Base-by-base conservation (phyloP, 1,140 invertebrate genomes). In the Drosophila melanica region DNA sequence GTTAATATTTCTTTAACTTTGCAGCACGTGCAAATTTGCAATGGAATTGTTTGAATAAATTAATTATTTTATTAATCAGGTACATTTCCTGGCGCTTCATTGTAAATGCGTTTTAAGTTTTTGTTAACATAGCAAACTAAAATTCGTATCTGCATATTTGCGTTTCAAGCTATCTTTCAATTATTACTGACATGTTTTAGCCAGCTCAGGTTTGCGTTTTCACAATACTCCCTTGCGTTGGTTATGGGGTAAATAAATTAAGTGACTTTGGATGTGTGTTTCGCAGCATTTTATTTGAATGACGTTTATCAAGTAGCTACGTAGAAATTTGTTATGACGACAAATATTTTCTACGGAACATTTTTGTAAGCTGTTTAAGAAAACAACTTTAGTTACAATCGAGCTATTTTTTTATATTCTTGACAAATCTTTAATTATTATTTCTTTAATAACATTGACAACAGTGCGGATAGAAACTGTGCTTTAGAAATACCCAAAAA, bases 121-220 rank as follows among this genome's bases (percentile, higher is more conserved):
- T 42, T 14, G 33, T 62, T 44, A 35, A 18, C 44, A 23, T 50
- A 9, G 18, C 6, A 47, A 64, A 74, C 33, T 41, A 35, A 9
- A 33, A 27, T 65, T 73, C 48, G 18, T 33, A 73, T 78, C 33
- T 12, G 16, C 11, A 39, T 45, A 71, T 35, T 67, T 47, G 48
- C 44, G 10, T 55, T 33, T 42, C n/a, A 33, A 14, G 42, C 27
- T 60, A 70, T 66, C 54, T 54, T 27, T 41, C 48, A 64, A 81
- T 81, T 69, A 73, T n/a, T 16, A 44, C 18, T 2, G 14, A 54
- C 66, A 66, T 54, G 73, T 42, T 47, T 44, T 62, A 45, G 14
- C 37, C 42, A 14, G 20, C 30, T 54, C 11, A 11, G 20, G 51
- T 53, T 55, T 44, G 9, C 16, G 18, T 48, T 20, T 14, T 9